Percentiles rank a stretch among this genome's conserved stretches.
These are phyloP conservation scores for Sinopyrophorus schimmeli DNA, from an alignment of 2,888 invertebrate genomes.

Conservation along the genomic window DNA sequence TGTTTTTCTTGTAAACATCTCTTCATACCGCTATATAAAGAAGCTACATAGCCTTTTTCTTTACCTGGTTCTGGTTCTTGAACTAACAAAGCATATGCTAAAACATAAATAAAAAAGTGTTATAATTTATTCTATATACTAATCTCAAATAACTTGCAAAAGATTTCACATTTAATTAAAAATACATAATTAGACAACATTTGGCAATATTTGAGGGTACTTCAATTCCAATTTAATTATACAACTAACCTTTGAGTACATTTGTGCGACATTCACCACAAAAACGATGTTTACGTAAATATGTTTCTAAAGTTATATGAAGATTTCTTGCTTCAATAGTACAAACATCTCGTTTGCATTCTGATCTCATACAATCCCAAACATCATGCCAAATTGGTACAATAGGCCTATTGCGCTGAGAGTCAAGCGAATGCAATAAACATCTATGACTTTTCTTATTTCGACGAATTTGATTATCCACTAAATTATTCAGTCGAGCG, in stretches of 20 bases:
- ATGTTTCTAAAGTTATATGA: constrained; percentile 84
- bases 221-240: neutral
- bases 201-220: neutral
- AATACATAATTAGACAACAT: no score
- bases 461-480: constrained; percentile 78
- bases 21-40: constrained; percentile 84
- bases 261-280: constrained; percentile 93
- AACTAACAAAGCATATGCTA: constrained; percentile 85
- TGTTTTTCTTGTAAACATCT: constrained; percentile 85
- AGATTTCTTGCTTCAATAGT: constrained; percentile 84
- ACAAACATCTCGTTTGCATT: constrained; percentile 82
- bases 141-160: no score
- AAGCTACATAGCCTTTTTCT: constrained; percentile 88
- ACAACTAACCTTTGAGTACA: constrained; percentile 61
- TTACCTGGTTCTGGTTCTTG: constrained; percentile 81
- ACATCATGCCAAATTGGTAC: constrained; percentile 79
- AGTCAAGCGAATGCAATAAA: constrained; percentile 86
- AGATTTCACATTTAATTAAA: no score
- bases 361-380: constrained; percentile 82
- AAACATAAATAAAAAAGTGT: constrained; percentile 27
- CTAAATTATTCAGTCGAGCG: constrained; percentile 73
- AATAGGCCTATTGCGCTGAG: constrained; percentile 74
- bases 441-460: constrained; percentile 90
- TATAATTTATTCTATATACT: no score
- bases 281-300: constrained; percentile 90